phyloP scores from a whole-genome alignment of 1,140 invertebrate genomes.

The Drosophila auraria region DNA sequence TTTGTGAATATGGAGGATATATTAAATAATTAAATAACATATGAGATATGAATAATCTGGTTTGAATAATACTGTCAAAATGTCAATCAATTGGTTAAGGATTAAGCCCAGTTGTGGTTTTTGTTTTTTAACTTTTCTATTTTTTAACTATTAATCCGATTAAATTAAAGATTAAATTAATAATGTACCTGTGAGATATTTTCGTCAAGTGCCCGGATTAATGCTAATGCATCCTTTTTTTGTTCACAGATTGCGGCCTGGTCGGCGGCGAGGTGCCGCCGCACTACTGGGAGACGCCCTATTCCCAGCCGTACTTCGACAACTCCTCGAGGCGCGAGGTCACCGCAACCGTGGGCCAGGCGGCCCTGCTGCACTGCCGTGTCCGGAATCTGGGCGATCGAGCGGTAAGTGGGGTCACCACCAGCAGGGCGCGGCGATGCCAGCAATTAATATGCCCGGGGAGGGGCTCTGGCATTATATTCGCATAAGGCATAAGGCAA shows the following conservation, averaged over 20 bases:
- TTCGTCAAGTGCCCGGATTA: neutral
- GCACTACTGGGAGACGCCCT: conserved; percentile 86
- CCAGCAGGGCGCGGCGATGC: neutral
- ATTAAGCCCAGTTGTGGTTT: neutral
- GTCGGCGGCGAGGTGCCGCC: conserved; percentile 83
- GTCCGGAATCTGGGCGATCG: conserved; percentile 94
- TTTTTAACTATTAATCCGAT: neutral
- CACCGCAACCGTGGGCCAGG: conserved; percentile 94
- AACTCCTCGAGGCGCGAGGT: conserved; percentile 93
- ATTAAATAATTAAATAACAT: no score
- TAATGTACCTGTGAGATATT: conserved; percentile 9
- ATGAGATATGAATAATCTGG: neutral
- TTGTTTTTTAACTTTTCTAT: neutral
- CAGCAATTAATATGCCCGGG: conserved; percentile 9
- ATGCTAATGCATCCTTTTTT: conserved; percentile 21
- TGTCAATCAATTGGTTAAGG: neutral
- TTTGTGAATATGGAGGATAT: neutral
- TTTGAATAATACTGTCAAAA: neutral
- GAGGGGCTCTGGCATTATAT: conserved; percentile 61
- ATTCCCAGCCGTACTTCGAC: conserved; percentile 95
- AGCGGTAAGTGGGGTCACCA: conserved; percentile 89
- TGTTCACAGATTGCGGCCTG: conserved; percentile 69
- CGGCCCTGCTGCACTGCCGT: conserved; percentile 93
- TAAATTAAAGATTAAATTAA: neutral
- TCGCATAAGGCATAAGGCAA: conserved; percentile 64